These are phyloP conservation scores for Amblyjoppa proteus DNA, from an alignment of 2,888 invertebrate genomes.

Conservation along the genomic window DNA sequence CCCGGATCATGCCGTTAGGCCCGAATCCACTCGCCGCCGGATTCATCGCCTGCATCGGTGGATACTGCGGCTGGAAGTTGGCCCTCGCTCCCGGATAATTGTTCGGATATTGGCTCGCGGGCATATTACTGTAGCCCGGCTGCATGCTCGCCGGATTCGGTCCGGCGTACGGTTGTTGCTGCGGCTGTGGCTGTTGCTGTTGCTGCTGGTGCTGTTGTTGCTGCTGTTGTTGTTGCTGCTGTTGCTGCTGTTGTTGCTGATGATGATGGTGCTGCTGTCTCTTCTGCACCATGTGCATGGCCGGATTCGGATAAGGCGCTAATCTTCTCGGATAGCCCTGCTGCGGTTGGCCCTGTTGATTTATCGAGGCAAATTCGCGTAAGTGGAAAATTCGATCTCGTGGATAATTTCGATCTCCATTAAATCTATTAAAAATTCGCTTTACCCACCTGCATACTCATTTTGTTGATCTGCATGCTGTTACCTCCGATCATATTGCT, in stretches of 20 bases:
- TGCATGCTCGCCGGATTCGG: constrained; percentile 85
- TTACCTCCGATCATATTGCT: constrained; percentile 88
- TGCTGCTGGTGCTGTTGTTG: constrained; percentile 80
- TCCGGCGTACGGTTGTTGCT: constrained; percentile 78
- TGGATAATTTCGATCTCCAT: background rate
- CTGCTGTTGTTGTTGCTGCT: constrained; percentile 81
- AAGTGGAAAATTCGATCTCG: constrained; percentile 48
- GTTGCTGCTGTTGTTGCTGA: constrained; percentile 74
- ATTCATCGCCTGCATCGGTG: constrained; percentile 85
- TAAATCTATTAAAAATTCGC: constrained; percentile 71
- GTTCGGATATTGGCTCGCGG: constrained; percentile 73
- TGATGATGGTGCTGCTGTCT: constrained; percentile 86
- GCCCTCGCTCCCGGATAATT: constrained; percentile 75
- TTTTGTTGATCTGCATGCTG: constrained; percentile 88
- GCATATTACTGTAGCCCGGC: constrained; percentile 85
- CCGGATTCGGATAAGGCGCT: constrained; percentile 94
- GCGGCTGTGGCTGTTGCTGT: constrained; percentile 77
- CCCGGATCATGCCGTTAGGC: constrained; percentile 85
- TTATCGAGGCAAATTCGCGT: background rate
- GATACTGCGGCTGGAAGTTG: constrained; percentile 89
- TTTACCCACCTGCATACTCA: constrained; percentile 88
- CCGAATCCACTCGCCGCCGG: constrained; percentile 76
- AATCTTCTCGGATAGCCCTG: constrained; percentile 91
- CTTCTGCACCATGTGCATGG: constrained; percentile 94
- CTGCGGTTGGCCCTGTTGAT: constrained; percentile 74